Evolutionary conservation across 2,797 vertebrate species (phyloP), one percentile per base, ranked within the genome.

Genomic region (Prionace glauca): DNA sequence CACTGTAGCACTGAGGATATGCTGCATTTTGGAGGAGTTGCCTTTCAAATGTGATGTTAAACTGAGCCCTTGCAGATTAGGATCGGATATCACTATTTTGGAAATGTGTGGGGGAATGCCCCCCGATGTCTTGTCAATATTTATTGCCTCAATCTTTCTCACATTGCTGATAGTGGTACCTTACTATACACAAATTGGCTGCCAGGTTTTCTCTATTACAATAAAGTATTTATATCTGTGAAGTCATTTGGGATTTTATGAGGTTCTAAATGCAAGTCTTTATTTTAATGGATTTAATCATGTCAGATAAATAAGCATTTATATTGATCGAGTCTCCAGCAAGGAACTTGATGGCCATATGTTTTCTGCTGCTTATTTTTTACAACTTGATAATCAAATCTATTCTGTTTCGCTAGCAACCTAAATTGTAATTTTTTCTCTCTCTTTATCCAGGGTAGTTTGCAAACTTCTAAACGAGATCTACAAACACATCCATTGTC

Each of bases 401-500:
- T 20, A 41, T 41, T 67, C 69, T n/a, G 7, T 41, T 24, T 69
- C 24, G 60, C 60, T 91, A 65, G 32, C n/a, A 11, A 92, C n/a
- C 8, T 9, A 32, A 92, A 65, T 36, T 18, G 20, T 24, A 24
- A 45, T 84, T 12, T 41, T 96, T 96, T 96, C 88, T 0, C 20
- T 95, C 18, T 97, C 92, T 97, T 84, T 29, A 97, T 97, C 95
- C 96, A 99, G 99, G 97, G 98, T 99, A 96, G 98, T 99, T 91
- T 99, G 98, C 96, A 98, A 98, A 96, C 98, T 99, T 65, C 98
- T 99, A 24, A 97, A 97, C 94, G 98, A 98, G 93, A 97, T 99
- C 96, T 98, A 98, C 65, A 98, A 98, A 95, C 98, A 99, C 96
- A 98, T 99, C 95, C 98, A 99, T 97, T 99, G 99, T 96, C 97